phyloP scores from a whole-genome alignment of 2,888 invertebrate genomes.

The Oasisia sp. region DNA sequence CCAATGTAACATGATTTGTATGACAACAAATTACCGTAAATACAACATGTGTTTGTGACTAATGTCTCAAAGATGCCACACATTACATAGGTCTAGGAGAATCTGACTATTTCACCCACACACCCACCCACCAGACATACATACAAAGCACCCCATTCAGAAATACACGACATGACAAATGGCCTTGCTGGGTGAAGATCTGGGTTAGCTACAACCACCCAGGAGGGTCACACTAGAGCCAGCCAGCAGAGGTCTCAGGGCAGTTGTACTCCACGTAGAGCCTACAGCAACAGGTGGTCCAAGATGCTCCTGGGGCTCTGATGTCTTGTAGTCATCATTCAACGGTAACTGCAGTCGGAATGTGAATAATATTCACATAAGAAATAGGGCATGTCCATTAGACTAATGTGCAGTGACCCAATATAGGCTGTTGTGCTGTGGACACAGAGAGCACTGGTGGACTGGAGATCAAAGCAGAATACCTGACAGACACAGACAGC shows the following conservation, averaged over 20 bases:
- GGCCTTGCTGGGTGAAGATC: neutral
- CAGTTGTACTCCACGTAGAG: neutral
- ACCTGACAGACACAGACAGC: neutral
- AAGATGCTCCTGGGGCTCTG: neutral
- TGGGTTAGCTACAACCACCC: neutral
- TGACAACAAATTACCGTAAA: neutral
- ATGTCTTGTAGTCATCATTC: neutral
- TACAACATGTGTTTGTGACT: neutral
- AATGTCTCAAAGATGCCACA: neutral
- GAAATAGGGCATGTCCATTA: neutral
- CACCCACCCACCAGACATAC: neutral
- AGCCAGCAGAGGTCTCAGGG: neutral
- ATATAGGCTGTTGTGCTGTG: too few species aligned
- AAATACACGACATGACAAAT: conserved; percentile 3
- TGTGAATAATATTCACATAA: conserved; percentile 1
- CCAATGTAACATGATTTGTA: neutral
- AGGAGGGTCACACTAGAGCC: neutral
- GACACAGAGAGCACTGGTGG: too few species aligned
- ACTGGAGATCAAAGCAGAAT: neutral
- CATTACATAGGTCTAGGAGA: neutral
- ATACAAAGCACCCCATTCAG: conserved; percentile 8
- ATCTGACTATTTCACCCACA: neutral
- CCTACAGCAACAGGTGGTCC: neutral
- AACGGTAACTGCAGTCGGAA: neutral
- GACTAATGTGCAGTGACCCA: too few species aligned